These are phyloP conservation scores for Agrilus biguttatus DNA, from an alignment of 2,888 invertebrate genomes.

Conservation along the genomic window DNA sequence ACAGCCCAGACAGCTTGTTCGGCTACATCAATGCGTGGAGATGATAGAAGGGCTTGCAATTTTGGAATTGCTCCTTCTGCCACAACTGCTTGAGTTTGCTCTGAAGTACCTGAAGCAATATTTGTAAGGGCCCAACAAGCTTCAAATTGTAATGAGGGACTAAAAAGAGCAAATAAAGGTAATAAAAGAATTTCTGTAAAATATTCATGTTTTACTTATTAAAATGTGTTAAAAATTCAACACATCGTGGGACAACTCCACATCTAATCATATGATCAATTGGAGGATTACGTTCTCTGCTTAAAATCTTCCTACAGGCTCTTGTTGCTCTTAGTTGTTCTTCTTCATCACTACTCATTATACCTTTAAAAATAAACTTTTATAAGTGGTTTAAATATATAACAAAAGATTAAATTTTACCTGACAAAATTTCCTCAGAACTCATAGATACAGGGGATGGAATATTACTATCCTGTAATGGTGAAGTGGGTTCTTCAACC, in stretches of 20 bases:
- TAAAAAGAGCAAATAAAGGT: slow-evolving; percentile 24
- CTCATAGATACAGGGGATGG: slow-evolving; percentile 34
- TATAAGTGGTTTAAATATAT: background rate
- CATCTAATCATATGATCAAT: slow-evolving; percentile 72
- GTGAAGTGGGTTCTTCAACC: slow-evolving; percentile 38
- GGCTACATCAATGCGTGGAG: slow-evolving; percentile 52
- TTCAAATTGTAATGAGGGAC: slow-evolving; percentile 76
- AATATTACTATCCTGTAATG: slow-evolving; percentile 35
- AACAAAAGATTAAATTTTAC: slow-evolving; percentile 21
- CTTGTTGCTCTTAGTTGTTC: slow-evolving; percentile 59
- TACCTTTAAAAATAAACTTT: slow-evolving; percentile 31
- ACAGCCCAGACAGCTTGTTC: slow-evolving; percentile 97
- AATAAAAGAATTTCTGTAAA: slow-evolving; percentile 1
- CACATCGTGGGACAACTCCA: slow-evolving; percentile 72
- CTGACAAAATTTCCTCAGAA: slow-evolving; percentile 57
- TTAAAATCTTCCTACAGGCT: slow-evolving; percentile 74
- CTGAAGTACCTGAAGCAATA: slow-evolving; percentile 86
- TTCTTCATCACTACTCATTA: slow-evolving; percentile 48
- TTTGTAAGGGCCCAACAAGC: slow-evolving; percentile 97
- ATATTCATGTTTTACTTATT: slow-evolving; percentile 46
- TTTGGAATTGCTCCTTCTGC: slow-evolving; percentile 74
- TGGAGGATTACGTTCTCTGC: slow-evolving; percentile 80
- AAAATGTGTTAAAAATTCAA: slow-evolving; percentile 55
- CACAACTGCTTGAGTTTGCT: slow-evolving; percentile 81
- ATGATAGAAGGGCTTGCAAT: slow-evolving; percentile 57